Base-by-base conservation (phyloP, 1,140 invertebrate species). In the Maniola jurtina region DNA sequence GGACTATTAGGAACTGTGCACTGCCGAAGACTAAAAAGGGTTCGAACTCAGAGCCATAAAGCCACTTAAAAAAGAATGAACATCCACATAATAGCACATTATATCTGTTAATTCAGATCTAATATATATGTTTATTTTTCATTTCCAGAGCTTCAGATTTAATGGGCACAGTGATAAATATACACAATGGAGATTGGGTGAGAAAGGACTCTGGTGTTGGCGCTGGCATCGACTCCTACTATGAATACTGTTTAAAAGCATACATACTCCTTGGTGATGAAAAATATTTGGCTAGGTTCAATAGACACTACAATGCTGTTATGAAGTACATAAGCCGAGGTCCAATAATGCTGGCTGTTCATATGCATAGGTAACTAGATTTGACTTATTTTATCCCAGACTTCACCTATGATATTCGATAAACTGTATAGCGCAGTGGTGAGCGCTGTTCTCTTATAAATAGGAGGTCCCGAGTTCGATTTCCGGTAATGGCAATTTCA, bases 221-320 rank as follows among this genome's bases (percentile, higher is more conserved):
- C n/a, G 99, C 98, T 47, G 98, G 99, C 9, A 99, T 99, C 72
- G 98, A 99, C 89, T 99, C 98, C 0, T 99, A 99, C 87, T 99
- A 99, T 87, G 98, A 99, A 89, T 99, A 99, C 89, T 97, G 97
- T 72, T 93, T 99, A 14, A 99, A 99, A 90, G 98, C 98, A 0
- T 96, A 96, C 78, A 95, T 96, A 71, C 91, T 96, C 67, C 90
- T 96, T 2, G 95, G 98, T 90, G 83, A 98, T 94, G 93, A 97
- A 94, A 95, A 95, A 71, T 99, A 99, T 91, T 91, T 99, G 66
- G 94, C 96, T 25, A 92, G 98, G 64, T 99, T 99, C 86, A 98
- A 98, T 85, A 95, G 95, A 82, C 98, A 99, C 91, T 99, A 99
- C 91, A 95, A 95, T 74, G 98, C 98, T n/a, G 94, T 99, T 48